Conservation (phyloP, 2,113 vertebrate genomes). For the Chiloscyllium plagiosum region DNA sequence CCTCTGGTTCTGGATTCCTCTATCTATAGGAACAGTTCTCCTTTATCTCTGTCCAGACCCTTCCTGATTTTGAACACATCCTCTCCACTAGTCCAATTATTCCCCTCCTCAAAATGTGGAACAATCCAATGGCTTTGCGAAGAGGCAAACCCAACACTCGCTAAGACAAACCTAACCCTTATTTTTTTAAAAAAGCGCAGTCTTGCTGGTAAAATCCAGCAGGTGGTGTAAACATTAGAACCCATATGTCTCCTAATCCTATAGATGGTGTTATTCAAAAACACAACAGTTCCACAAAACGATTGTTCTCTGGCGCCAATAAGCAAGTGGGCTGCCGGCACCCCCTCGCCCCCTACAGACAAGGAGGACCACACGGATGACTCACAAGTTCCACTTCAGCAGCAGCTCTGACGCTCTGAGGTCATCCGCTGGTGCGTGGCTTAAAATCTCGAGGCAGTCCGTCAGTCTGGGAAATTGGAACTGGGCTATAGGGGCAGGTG, state of each 20-base stretch:
- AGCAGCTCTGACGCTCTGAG: neutral
- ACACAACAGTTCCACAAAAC: neutral
- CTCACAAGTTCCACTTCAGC: neutral
- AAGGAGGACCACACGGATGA: neutral
- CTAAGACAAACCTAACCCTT: neutral
- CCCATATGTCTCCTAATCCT: neutral
- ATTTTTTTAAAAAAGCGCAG: neutral
- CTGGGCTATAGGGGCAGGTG: neutral
- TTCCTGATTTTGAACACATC: neutral
- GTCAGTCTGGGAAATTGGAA: conserved; percentile 27
- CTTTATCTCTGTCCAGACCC: neutral
- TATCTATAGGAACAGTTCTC: neutral
- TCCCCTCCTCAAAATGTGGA: neutral
- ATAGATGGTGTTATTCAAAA: neutral
- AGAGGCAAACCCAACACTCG: neutral
- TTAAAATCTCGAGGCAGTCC: neutral
- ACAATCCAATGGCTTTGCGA: neutral
- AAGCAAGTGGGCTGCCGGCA: neutral
- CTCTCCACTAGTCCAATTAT: neutral
- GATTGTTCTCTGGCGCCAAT: neutral
- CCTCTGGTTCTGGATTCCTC: neutral
- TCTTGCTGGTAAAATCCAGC: neutral
- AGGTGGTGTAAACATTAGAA: neutral
- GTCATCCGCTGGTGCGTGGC: conserved; percentile 19
- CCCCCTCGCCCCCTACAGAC: neutral